These are phyloP conservation scores for Lucilia sericata DNA, from an alignment of 1,140 invertebrate genomes.

Conservation along the genomic window DNA sequence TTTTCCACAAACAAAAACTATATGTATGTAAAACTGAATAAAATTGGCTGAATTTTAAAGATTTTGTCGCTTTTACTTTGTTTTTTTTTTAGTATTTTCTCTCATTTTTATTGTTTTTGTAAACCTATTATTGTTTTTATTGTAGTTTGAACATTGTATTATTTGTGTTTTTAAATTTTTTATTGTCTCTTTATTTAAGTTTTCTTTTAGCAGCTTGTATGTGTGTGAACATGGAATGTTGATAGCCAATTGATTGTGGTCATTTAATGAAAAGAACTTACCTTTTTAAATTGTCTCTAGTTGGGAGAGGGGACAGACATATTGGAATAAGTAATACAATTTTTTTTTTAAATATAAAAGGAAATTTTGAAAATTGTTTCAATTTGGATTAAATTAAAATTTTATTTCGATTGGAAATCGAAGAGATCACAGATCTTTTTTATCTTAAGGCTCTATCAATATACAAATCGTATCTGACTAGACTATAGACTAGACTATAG, in stretches of 20 bases:
- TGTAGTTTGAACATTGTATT: conserved; percentile 6
- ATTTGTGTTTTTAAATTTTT: conserved; percentile 23
- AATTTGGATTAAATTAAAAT: no score
- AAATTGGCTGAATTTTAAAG: conserved; percentile 13
- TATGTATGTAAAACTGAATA: conserved; percentile 1
- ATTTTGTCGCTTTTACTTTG: neutral
- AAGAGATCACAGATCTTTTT: no score
- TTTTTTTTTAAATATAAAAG: no score
- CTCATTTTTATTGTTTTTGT: neutral
- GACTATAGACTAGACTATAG: no score
- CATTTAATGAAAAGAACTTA: conserved; percentile 34
- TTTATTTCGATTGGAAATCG: no score
- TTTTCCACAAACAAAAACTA: neutral
- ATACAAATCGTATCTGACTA: no score
- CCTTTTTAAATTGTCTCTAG: neutral
- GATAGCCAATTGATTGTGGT: conserved; percentile 41
- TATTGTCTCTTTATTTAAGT: neutral
- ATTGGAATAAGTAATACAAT: no score
- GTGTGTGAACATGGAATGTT: conserved; percentile 25
- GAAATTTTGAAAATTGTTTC: no score
- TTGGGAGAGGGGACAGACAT: neutral
- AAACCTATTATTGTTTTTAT: neutral
- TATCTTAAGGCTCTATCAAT: no score
- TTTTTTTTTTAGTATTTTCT: neutral
- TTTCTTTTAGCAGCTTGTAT: neutral